Base-by-base conservation (phyloP, 2,113 vertebrate species). In the Rostratula benghalensis region DNA sequence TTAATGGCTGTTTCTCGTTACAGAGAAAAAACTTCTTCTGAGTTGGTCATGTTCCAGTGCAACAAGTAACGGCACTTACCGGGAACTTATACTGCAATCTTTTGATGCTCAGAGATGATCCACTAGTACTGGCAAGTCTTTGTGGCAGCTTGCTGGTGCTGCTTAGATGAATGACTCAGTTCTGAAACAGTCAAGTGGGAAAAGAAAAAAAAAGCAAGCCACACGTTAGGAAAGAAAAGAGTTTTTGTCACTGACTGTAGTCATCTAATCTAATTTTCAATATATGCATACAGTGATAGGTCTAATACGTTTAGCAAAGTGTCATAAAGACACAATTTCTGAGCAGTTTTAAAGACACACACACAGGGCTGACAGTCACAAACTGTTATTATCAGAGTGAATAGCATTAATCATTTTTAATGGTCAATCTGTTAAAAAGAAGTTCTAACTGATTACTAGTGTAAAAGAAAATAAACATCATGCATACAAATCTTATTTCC, bases 331-430 rank as follows among this genome's bases (percentile, higher is more conserved):
- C 76, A 93, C 43, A 78, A 91, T 92, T 96, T 91, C 37, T 63
- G 89, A 90, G 78, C 69, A 74, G 50, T 73, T 86, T 94, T 87
- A 93, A 96, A 86, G 83, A 75, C 74, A 50, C 51, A 27, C 37
- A 45, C 21, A 9, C 56, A 3, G 39, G 90, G 41, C 94, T 92
- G 65, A 63, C 90, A 97, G 87, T 96, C 97, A 97, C 59, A 84
- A 76, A 89, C 27, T 21, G 70, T 73, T 91, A 97, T 96, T 97
- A 97, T 97, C 97, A 97, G 89, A 97, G 80, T 92, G 83, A 90
- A 95, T 89, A 94, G 51, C 95, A 97, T 98, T 98, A 98, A 98
- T 98, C 95, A 97, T 97, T 98, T 97, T 97, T 98, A 98, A 98
- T 97, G 92, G 93, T 87, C 97, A 96, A 95, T 96, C 82, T 96